phyloP scores from a whole-genome alignment of 1,140 invertebrate species.

The Philotrypesis tridentata region DNA sequence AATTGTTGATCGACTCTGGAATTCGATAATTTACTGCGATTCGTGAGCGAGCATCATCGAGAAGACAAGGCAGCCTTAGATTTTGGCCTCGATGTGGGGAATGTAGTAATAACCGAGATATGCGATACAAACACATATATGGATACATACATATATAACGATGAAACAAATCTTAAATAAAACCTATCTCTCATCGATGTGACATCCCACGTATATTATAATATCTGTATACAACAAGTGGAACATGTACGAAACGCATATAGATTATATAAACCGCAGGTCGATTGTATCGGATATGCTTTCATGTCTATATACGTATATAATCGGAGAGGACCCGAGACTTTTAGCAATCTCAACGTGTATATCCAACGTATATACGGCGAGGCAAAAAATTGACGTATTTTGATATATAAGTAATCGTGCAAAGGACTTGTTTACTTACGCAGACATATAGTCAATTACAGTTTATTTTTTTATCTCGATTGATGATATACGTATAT shows the following conservation, averaged over 20 bases:
- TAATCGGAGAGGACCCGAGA: background rate
- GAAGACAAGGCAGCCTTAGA: too few relatives aligned
- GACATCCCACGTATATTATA: conserved; percentile 29
- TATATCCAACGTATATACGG: background rate
- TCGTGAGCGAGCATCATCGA: too few relatives aligned
- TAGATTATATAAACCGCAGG: background rate
- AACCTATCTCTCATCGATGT: background rate
- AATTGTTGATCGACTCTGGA: conserved; percentile 20
- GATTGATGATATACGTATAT: background rate
- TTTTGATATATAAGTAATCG: background rate
- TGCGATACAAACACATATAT: background rate
- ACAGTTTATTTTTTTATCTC: conserved; percentile 24
- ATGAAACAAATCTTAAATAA: background rate
- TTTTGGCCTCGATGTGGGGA: background rate
- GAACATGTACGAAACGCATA: background rate
- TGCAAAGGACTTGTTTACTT: conserved; percentile 4
- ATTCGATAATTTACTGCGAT: conserved; percentile 3
- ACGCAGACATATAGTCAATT: conserved; percentile 5
- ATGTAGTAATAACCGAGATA: background rate
- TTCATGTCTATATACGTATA: background rate
- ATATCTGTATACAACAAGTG: conserved; percentile 13
- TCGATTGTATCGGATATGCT: background rate
- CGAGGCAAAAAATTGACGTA: background rate
- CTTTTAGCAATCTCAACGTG: background rate
- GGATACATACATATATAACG: background rate